Base-by-base conservation (phyloP, 2,113 vertebrate genomes). In the Pantherophis guttatus region DNA sequence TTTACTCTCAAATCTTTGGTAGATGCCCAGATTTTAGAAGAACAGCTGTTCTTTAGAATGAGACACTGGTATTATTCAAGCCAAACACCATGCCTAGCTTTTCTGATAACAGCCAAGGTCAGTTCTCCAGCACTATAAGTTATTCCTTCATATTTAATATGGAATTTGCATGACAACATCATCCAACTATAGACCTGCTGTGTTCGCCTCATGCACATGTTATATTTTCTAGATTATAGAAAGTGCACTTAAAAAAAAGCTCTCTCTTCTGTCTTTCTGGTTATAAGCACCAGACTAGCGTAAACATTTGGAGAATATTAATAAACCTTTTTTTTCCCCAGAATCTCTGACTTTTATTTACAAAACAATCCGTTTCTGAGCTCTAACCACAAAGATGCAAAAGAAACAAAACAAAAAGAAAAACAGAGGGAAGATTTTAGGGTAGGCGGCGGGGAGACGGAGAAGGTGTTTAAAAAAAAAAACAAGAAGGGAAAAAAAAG, bases 321-420 rank as follows among this genome's bases (percentile, higher is more conserved):
- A 50, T 50, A 48, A 48, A 48, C 5, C 48, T 48, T 39, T 48
- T 48, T 48, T 44, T 44, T 17, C 2, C 0, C 62, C 33, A 1
- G 88, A 90, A 29, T 62, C 88, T 93, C 92, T 50, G 57, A 59
- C 75, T 93, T 93, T 93, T 93, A 93, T 93, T 93, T 93, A 93
- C 92, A 93, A 93, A 93, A 93, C 29, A 62, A 90, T 90, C 75
- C n/a, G 29, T 57, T 26, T 44, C 88, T 6, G 17, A 62, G 54
- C 2, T 48, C 55, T 39, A 57, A 54, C 23, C 5, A 15, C 70
- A 81, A 39, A 81, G 70, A 39, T 19, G 70, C 15, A 39, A 75
- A 75, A 70, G 4, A 48, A 48, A 44, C 39, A 65, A 3, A 48
- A 48, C 0, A 48, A 24, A 44, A 44, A 58, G 13, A 3, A 10